Base-by-base conservation (phyloP, 2,797 vertebrate species). In the Ctenopoma multispine region DNA sequence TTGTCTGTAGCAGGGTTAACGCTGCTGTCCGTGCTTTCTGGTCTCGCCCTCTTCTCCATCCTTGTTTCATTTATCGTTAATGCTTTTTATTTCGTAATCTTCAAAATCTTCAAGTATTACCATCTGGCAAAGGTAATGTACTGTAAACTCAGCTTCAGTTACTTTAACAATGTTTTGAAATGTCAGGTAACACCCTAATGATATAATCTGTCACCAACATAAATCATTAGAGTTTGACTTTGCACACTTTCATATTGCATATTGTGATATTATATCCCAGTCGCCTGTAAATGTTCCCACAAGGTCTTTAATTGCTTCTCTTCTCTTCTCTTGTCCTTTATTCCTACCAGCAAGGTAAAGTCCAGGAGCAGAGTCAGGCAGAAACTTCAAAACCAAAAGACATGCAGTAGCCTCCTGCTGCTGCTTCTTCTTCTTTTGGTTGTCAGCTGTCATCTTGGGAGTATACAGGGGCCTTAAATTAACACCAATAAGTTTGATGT, bases 21-120 rank as follows among this genome's bases (percentile, higher is more conserved):
- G 63, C 85, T 93, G 64, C 82, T 92, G 47, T 82, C 71, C 7
- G 68, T 84, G 10, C 89, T 93, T 59, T 55, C 69, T 0, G 88
- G 87, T 53, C 63, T 92, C 7, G 87, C 74, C 67, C 2, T 90
- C 70, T 84, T 92, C 78, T 85, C 91, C 0, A 1, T 88, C 18
- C 12, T 84, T 63, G 72, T 55, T 41, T 87, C 91, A 0, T 5
- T 60, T 57, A 8, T 89, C 71, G 4, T 85, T 4, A 79, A 44
- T 5, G 56, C 38, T 10, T 46, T 84, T 57, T 84, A 83, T 49
- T 1, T 79, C 31, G 20, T 65, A 59, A 4, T 74, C 43, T 68
- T 58, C 65, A 79, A n/a, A 46, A 17, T 87, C 54, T 47, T 87
- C 50, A 62, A 21, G 55, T 77, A 72, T 38, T 46, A 77, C 50